A percentile compares a stretch with the other conserved stretches of the same genome.
Evolutionary conservation across 2,113 vertebrate species (phyloP).

Genomic region (Hassar affinis): DNA sequence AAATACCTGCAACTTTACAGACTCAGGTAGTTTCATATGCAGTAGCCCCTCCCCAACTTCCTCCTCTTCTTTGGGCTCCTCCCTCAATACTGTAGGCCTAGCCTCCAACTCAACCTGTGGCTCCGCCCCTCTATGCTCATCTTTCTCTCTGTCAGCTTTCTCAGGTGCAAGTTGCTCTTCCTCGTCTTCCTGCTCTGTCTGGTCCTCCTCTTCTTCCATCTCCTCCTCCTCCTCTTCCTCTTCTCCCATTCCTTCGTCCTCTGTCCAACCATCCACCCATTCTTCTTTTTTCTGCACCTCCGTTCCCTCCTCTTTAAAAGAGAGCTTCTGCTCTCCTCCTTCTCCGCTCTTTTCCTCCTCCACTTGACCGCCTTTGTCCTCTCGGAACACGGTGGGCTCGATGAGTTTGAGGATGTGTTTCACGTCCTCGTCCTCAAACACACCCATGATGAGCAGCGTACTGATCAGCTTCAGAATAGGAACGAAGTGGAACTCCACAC

Average conservation of each 20-base stretch:
- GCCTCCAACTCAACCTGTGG: slow-evolving; percentile 54
- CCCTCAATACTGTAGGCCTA: slow-evolving; percentile 41
- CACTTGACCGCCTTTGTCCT: slow-evolving; percentile 53
- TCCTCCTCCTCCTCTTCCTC: slow-evolving; percentile 62
- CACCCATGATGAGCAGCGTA: slow-evolving; percentile 87
- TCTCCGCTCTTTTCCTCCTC: slow-evolving; percentile 54
- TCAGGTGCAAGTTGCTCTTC: slow-evolving; percentile 60
- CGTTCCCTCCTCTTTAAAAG: slow-evolving; percentile 43
- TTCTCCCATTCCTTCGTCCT: slow-evolving; percentile 63
- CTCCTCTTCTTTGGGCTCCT: slow-evolving; percentile 67
- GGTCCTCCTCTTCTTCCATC: slow-evolving; percentile 60
- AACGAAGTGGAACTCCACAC: slow-evolving; percentile 91
- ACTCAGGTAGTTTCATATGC: slow-evolving; percentile 93
- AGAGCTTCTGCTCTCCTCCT: slow-evolving; percentile 55
- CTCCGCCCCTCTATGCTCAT: slow-evolving; percentile 62
- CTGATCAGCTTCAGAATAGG: slow-evolving; percentile 91
- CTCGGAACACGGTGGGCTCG: slow-evolving; percentile 84
- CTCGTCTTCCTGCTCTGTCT: slow-evolving; percentile 61
- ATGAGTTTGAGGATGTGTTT: slow-evolving; percentile 91
- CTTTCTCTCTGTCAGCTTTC: slow-evolving; percentile 57
- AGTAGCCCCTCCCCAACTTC: slow-evolving; percentile 83
- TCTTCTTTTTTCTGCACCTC: slow-evolving; percentile 62
- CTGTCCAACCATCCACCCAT: slow-evolving; percentile 28
- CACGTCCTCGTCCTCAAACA: slow-evolving; percentile 83
- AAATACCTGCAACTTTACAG: slow-evolving; percentile 88